Evolutionary conservation across 2,888 invertebrate genomes (phyloP).

Genomic region (Limnephilus rhombicus): DNA sequence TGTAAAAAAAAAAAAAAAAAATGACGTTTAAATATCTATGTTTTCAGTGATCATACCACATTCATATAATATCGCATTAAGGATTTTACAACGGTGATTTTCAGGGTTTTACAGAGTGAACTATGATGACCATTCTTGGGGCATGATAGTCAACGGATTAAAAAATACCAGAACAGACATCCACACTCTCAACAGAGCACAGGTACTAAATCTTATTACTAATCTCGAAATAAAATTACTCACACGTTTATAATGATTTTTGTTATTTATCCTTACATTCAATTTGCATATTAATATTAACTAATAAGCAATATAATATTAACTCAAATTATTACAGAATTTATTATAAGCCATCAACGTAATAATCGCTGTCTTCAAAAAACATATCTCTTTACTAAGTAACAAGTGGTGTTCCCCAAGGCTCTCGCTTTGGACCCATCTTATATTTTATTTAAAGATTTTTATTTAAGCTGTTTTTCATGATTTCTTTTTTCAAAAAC

Average conservation of each 20-base stretch:
- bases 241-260: too few relatives aligned
- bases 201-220: slow-evolving; percentile 72
- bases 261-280: too few relatives aligned
- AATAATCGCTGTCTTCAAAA: neutral
- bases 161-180: slow-evolving; percentile 72
- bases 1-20: too few relatives aligned
- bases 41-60: neutral
- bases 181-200: slow-evolving; percentile 84
- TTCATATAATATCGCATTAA: neutral
- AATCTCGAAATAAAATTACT: neutral
- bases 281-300: too few relatives aligned
- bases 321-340: neutral
- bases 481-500: neutral
- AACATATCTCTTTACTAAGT: neutral
- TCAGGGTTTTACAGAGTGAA: slow-evolving; percentile 83
- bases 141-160: slow-evolving; percentile 74
- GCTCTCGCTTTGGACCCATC: neutral
- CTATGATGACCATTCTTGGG: slow-evolving; percentile 81
- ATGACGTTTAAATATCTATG: neutral
- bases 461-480: neutral
- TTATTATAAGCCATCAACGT: neutral
- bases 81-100: slow-evolving; percentile 65
- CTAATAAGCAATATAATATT: too few relatives aligned
- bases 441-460: neutral
- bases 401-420: neutral